Percentiles rank a stretch among this genome's conserved stretches.
phyloP scores from a whole-genome alignment of 2,888 invertebrate species.

The Melieria picta region DNA sequence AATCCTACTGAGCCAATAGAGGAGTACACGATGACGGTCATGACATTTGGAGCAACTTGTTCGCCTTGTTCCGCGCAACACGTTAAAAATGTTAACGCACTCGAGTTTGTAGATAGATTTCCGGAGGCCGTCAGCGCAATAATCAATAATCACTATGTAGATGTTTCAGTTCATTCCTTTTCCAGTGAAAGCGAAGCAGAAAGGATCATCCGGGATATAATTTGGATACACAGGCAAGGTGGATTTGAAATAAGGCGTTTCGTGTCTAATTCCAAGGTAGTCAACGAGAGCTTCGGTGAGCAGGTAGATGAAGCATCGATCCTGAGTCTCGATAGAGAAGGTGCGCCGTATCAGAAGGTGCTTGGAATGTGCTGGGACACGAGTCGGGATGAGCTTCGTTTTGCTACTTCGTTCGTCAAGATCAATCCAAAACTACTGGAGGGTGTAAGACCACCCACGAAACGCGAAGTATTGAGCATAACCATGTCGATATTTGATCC shows the following conservation, averaged over 20 bases:
- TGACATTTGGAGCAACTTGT: constrained; percentile 46
- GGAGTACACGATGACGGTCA: constrained; percentile 42
- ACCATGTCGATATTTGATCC: constrained; percentile 51
- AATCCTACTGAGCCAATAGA: background rate
- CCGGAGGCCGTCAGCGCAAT: constrained; percentile 34
- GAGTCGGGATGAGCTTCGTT: constrained; percentile 26
- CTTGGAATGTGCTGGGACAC: constrained; percentile 44
- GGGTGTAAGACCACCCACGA: constrained; percentile 39
- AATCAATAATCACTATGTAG: constrained; percentile 34
- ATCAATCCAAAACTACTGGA: constrained; percentile 17
- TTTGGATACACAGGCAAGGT: constrained; percentile 19
- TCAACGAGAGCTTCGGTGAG: constrained; percentile 1
- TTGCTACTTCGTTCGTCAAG: constrained; percentile 21
- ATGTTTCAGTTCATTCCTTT: constrained; percentile 33
- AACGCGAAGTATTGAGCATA: constrained; percentile 42
- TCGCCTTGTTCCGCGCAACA: constrained; percentile 42
- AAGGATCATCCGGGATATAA: constrained; percentile 16
- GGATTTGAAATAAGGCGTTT: constrained; percentile 29
- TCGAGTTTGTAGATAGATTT: constrained; percentile 13
- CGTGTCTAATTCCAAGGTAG: constrained; percentile 25
- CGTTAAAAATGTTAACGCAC: constrained; percentile 38
- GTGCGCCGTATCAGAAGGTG: constrained; percentile 29
- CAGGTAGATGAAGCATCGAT: background rate
- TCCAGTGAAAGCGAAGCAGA: constrained; percentile 19
- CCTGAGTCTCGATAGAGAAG: constrained; percentile 18